Base-by-base conservation (phyloP, 1,140 invertebrate genomes). In the Drosophila cardini region DNA sequence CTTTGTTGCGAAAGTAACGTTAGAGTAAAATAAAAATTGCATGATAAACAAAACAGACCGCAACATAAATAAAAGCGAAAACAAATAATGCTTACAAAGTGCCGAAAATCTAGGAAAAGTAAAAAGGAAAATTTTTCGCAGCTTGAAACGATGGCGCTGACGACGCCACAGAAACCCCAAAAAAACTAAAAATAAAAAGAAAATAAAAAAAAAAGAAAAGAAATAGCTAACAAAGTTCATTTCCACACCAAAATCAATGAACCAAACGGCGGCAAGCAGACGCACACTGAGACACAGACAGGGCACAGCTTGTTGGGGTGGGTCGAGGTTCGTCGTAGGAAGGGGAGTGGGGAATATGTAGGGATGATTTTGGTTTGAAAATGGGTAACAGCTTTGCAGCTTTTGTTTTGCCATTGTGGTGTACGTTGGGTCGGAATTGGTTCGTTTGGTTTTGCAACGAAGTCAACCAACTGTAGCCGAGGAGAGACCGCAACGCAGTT, bases 201-300 rank as follows among this genome's bases (percentile, higher is more conserved):
- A 26, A 26, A 3, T 26, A 26, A 26, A 26, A 26, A 26, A 4
- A 26, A 26, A 21, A 26, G 5, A 21, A 21, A 21, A 26, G 21
- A 72, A 80, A 71, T 78, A 79, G 67, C 67, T 71, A 79, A 75
- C 71, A 86, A 83, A 87, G 82, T 86, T 86, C 79, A 86, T 86
- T 86, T 86, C 76, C 83, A 86, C 82, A 87, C 82, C 82, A 87
- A 87, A 86, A 86, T 87, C 82, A 86, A 86, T 86, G 83, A 86
- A 79, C 83, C 82, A 79, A 74, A 69, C 55, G 60, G 46, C 68
- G 67, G 60, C 60, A 62, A 63, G 34, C 82, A 86, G 65, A 86
- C 73, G 55, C 71, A 81, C 60, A 50, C 56, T 64, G 40, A 63
- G 72, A 50, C 65, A 69, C 68, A 72, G 75, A 87, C 64, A 68